phyloP scores from a whole-genome alignment of 2,113 vertebrate genomes.

The Charina bottae region DNA sequence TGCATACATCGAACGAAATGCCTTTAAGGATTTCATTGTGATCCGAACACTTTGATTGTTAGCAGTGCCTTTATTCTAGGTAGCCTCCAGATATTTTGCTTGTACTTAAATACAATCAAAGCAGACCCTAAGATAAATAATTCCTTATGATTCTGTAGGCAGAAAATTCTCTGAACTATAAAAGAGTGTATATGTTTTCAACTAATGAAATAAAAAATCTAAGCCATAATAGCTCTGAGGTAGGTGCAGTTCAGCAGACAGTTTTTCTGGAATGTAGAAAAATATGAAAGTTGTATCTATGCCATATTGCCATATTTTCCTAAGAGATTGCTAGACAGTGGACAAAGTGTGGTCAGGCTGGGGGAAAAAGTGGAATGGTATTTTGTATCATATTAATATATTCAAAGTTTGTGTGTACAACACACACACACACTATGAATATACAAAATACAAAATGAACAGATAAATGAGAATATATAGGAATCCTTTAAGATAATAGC shows the following conservation, averaged over 20 bases:
- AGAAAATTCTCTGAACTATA: background rate
- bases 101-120: background rate
- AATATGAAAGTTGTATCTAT: background rate
- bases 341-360: background rate
- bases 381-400: background rate
- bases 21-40: slow-evolving; percentile 4
- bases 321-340: background rate
- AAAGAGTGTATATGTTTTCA: slow-evolving; percentile 1
- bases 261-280: background rate
- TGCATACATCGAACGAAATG: background rate
- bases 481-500: background rate
- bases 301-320: background rate
- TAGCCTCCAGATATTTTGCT: background rate
- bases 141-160: slow-evolving; percentile 8
- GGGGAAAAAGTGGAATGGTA: background rate
- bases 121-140: background rate
- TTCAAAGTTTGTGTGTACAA: background rate
- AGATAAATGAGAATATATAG: background rate
- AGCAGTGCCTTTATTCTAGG: background rate
- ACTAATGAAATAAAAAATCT: slow-evolving; percentile 10
- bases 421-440: background rate
- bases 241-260: background rate
- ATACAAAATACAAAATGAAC: background rate
- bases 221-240: background rate
- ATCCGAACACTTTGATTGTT: background rate